Evolutionary conservation across 2,113 vertebrate genomes (phyloP).

Genomic region (Syrrhaptes paradoxus): DNA sequence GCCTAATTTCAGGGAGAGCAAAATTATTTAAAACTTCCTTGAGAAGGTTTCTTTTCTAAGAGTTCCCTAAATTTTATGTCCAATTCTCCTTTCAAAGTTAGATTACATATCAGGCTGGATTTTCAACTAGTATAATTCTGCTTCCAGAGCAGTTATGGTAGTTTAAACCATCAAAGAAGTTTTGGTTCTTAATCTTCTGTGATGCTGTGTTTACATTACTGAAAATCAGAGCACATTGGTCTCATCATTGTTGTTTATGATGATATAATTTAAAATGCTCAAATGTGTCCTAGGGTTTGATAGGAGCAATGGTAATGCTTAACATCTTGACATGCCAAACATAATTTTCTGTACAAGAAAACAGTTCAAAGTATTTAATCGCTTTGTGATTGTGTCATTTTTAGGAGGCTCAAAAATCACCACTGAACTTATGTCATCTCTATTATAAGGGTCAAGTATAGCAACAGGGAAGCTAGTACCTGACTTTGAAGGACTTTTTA

Average conservation of each 20-base stretch:
- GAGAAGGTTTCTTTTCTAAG: background rate
- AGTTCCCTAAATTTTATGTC: background rate
- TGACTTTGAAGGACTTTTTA: background rate
- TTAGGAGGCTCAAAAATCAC: background rate
- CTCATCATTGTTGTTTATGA: background rate
- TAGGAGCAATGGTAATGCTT: background rate
- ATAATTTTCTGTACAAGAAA: background rate
- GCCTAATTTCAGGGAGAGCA: background rate
- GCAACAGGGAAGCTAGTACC: background rate
- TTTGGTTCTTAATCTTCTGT: background rate
- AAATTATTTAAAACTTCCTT: background rate
- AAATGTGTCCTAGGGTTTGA: background rate
- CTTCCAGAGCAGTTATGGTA: background rate
- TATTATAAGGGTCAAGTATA: background rate
- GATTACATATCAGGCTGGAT: accelerated
- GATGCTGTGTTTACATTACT: background rate
- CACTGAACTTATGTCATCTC: accelerated
- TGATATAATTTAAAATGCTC: background rate
- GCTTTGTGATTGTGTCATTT: background rate
- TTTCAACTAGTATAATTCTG: background rate
- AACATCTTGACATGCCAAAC: background rate
- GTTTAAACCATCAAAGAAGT: background rate
- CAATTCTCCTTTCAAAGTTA: background rate
- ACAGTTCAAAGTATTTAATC: background rate
- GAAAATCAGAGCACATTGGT: background rate